Evolutionary conservation across 2,113 vertebrate genomes (phyloP).

Genomic region (Hydrolagus affinis): DNA sequence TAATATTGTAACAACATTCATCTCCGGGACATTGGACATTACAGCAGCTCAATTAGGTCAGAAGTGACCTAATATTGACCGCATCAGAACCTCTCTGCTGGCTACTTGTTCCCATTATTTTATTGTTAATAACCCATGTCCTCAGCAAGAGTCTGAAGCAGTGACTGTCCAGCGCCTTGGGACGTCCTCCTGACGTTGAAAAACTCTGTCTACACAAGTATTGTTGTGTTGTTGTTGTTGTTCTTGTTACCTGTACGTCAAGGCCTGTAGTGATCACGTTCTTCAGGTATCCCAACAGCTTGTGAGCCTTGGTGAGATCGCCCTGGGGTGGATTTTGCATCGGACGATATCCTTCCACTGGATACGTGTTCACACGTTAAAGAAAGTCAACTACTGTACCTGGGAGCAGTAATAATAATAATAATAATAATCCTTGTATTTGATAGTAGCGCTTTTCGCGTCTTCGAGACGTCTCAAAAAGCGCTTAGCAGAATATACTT

Average conservation of each 20-base stretch:
- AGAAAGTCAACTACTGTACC: slow-evolving; percentile 38
- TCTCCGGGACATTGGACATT: not conserved
- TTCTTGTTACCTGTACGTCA: slow-evolving; percentile 66
- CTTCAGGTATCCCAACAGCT: slow-evolving; percentile 75
- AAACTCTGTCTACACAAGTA: not conserved
- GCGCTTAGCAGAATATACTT: too few species aligned
- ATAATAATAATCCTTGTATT: too few species aligned
- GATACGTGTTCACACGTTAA: slow-evolving; percentile 76
- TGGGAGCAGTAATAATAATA: too few species aligned
- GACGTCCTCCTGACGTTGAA: not conserved
- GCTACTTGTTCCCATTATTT: not conserved
- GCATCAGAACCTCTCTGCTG: not conserved
- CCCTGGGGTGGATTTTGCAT: slow-evolving; percentile 76
- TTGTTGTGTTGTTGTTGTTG: not conserved
- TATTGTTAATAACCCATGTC: not conserved
- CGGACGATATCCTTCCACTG: slow-evolving; percentile 77
- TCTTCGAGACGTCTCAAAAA: too few species aligned
- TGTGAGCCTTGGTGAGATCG: slow-evolving; percentile 75
- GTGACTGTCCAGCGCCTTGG: too few species aligned
- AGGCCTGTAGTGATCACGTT: slow-evolving; percentile 69
- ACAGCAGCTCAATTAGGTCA: not conserved
- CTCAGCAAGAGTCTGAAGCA: not conserved
- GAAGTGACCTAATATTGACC: not conserved
- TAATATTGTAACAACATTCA: not conserved
- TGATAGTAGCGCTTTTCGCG: too few species aligned